Conservation (phyloP, 30 jellyfish, hydroid and myxozoan species). For the Pseudorhiza aurosa region DNA sequence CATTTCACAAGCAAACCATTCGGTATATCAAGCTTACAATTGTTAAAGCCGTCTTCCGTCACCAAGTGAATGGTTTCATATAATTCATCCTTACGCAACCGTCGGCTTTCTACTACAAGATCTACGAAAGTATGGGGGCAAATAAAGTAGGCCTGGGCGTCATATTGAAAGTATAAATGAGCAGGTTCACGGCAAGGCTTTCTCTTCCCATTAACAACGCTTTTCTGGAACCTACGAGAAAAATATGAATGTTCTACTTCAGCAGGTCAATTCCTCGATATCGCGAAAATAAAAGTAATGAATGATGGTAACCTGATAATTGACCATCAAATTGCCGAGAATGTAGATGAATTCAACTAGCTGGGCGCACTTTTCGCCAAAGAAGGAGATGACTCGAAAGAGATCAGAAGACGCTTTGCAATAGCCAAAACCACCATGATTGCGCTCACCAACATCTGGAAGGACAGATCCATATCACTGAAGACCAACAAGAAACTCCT, state of each 20-base stretch:
- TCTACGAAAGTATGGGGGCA: conserved; percentile 66
- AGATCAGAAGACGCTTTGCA: too few species aligned
- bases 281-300: too few species aligned
- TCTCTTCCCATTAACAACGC: neutral
- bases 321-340: too few species aligned
- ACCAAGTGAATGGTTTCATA: conserved; percentile 75
- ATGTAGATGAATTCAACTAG: neutral
- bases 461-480: too few species aligned
- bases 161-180: conserved; percentile 41
- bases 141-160: conserved; percentile 48
- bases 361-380: neutral
- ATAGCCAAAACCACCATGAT: too few species aligned
- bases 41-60: conserved; percentile 61
- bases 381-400: too few species aligned
- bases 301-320: too few species aligned
- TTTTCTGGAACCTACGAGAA: conserved; percentile 13
- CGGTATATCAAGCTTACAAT: conserved; percentile 54
- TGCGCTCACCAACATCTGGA: too few species aligned
- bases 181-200: conserved; percentile 58
- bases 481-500: too few species aligned
- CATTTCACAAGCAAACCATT: conserved; percentile 51
- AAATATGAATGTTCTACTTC: neutral
- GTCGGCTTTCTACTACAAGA: conserved; percentile 6
- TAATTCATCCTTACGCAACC: neutral
- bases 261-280: too few species aligned